phyloP scores from a whole-genome alignment of 2,888 invertebrate genomes.

The Limnephilus rhombicus region DNA sequence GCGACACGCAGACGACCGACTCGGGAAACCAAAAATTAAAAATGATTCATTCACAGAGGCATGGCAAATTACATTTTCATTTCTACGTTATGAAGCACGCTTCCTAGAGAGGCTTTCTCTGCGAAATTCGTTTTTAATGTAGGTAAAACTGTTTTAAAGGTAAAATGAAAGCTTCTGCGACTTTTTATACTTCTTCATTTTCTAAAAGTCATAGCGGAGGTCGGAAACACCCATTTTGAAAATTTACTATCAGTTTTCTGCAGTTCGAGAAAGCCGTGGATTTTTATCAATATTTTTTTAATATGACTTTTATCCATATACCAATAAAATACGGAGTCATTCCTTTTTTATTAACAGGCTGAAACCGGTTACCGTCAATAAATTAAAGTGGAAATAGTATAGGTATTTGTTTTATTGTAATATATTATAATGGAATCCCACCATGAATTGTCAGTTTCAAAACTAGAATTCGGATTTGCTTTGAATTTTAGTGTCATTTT shows the following conservation, averaged over 20 bases:
- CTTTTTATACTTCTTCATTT: neutral
- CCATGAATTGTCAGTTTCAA: no score
- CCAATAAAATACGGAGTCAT: no score
- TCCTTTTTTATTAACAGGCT: no score
- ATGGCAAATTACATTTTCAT: neutral
- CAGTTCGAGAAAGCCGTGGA: neutral
- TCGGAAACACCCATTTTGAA: neutral
- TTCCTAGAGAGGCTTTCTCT: neutral
- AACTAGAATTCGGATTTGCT: no score
- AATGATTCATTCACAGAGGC: neutral
- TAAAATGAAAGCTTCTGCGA: neutral
- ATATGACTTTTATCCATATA: neutral
- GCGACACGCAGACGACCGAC: neutral
- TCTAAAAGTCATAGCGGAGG: neutral
- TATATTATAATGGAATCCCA: no score
- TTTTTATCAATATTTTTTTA: neutral
- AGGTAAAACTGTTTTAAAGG: neutral
- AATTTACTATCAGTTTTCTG: neutral
- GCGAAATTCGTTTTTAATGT: neutral
- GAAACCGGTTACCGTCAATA: no score
- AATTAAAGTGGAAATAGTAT: no score
- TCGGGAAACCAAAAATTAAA: neutral
- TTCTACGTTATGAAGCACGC: neutral
- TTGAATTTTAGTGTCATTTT: no score
- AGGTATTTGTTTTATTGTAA: no score